Conservation (phyloP, 2,888 invertebrate species). For the Suillia variegata region DNA sequence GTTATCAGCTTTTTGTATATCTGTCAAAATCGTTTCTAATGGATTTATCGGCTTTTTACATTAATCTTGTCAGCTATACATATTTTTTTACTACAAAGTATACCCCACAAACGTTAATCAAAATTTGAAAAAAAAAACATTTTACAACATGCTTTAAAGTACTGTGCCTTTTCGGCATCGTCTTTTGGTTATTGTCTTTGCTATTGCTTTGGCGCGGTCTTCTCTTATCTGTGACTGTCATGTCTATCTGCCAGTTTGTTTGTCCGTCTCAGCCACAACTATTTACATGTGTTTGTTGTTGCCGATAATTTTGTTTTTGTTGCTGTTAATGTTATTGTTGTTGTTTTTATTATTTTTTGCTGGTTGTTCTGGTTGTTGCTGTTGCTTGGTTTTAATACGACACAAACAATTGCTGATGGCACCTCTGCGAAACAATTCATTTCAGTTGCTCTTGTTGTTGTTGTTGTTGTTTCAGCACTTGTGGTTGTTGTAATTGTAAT, state of each 20-base stretch:
- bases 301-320: neutral
- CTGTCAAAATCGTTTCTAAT: no score
- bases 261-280: neutral
- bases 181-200: neutral
- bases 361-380: no score
- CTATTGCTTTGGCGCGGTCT: neutral
- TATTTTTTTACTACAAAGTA: no score
- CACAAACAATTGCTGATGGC: constrained; percentile 1
- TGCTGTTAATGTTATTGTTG: neutral
- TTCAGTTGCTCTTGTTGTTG: constrained; percentile 1
- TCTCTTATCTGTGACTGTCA: neutral
- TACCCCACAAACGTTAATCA: no score
- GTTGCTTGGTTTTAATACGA: neutral
- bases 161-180: no score
- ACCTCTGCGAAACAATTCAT: neutral
- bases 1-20: no score
- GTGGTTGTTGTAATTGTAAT: neutral
- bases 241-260: neutral
- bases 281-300: constrained; percentile 4
- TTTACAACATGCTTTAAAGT: no score
- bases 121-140: no score
- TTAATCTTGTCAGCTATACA: no score
- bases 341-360: no score
- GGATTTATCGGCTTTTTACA: no score
- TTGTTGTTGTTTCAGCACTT: neutral